Evolutionary conservation across 2,888 invertebrate species (phyloP).

Genomic region (Heliconius aoede): DNA sequence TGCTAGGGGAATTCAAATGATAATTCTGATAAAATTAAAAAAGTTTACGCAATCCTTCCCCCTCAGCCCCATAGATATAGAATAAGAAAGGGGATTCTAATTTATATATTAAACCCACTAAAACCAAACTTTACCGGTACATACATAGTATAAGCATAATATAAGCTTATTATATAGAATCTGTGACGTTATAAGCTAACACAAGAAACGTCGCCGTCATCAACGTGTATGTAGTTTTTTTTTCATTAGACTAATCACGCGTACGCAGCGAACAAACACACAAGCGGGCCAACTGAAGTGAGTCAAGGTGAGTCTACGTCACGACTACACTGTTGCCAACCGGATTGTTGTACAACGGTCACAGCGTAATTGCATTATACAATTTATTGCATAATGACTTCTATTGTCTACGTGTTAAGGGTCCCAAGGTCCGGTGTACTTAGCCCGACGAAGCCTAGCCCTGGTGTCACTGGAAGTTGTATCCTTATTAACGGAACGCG

Average conservation of each 20-base stretch:
- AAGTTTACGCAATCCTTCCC: no score
- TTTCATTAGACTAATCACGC: conserved; percentile 67
- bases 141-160: no score
- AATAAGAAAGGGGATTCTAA: background rate
- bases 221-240: conserved; percentile 48
- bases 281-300: conserved; percentile 76
- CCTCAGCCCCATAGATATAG: background rate
- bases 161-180: background rate
- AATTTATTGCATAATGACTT: conserved; percentile 26
- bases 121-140: background rate
- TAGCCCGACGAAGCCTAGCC: conserved; percentile 29
- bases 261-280: conserved; percentile 60
- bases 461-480: conserved; percentile 31
- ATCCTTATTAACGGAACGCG: conserved; percentile 34
- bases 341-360: conserved; percentile 60
- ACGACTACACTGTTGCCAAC: conserved; percentile 72
- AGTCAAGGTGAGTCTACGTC: conserved; percentile 80
- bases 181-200: conserved; percentile 20
- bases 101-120: background rate
- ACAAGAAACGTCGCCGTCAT: conserved; percentile 12
- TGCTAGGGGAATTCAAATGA: no score
- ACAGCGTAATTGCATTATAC: conserved; percentile 29
- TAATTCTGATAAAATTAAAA: no score
- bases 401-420: conserved; percentile 31
- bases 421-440: conserved; percentile 24